Conservation (phyloP, 2,113 vertebrate genomes). For the Puma concolor region DNA sequence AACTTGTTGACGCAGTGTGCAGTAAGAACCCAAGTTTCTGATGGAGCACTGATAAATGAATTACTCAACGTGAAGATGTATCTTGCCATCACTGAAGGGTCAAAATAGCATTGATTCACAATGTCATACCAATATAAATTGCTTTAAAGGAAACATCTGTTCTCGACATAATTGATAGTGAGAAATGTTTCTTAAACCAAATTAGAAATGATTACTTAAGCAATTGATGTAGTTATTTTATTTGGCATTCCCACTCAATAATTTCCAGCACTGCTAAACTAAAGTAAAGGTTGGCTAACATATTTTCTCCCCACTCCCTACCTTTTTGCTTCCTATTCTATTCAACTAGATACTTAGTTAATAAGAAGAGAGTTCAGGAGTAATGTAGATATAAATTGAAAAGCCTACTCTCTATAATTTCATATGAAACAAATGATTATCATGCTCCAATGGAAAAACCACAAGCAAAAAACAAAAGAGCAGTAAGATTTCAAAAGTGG, state of each 20-base stretch:
- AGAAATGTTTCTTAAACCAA: slow-evolving; percentile 11
- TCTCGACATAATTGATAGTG: background rate
- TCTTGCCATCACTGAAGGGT: background rate
- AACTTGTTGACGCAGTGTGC: background rate
- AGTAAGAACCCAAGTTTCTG: background rate
- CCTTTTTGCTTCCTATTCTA: background rate
- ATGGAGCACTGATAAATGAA: background rate
- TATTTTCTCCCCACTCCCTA: background rate
- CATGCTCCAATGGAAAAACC: background rate
- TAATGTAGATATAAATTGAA: slow-evolving; percentile 48
- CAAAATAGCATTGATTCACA: background rate
- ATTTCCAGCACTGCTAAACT: background rate
- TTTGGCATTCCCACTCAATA: background rate
- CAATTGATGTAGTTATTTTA: background rate
- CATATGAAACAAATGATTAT: slow-evolving; percentile 36
- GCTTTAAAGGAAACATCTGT: background rate
- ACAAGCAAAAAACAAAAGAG: slow-evolving; percentile 34
- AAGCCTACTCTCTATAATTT: slow-evolving; percentile 1
- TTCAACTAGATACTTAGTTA: slow-evolving; percentile 14
- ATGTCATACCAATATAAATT: background rate
- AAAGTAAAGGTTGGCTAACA: background rate
- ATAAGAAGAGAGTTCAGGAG: background rate
- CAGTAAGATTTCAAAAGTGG: background rate
- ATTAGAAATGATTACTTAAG: background rate
- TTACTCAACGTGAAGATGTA: background rate